Base-by-base conservation (phyloP, 1,140 invertebrate genomes). In the Ips nitidus region DNA sequence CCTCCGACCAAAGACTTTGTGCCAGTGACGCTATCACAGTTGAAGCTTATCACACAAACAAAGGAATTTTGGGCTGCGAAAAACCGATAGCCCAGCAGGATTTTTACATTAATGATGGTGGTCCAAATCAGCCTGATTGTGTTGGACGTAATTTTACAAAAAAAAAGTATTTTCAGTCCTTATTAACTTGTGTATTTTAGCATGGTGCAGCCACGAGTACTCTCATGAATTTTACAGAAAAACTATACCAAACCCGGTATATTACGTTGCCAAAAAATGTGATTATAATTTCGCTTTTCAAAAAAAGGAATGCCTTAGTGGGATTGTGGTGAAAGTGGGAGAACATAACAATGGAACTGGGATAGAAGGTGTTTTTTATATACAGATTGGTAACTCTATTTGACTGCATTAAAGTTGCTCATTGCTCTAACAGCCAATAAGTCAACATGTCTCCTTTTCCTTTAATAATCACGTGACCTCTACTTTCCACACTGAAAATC, bases 21-120 rank as follows among this genome's bases (percentile, higher is more conserved):
- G 50, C 22, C 0, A 83, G 83, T 0, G 94, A 96, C 78, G 95
- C 95, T 0, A 75, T 83, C 3, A 95, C 95, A 77, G 94, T 98
- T 2, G 95, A 97, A 79, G 88, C 94, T 4, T 91, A 97, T 65
- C 95, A 98, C 77, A 94, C 94, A 0, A 93, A 95, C 78, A 92
- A 90, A 0, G 91, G 91, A 0, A 78, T 88, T 0, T 85, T 94
- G 58, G 92, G 93, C 0, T 89, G 89, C 65, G 85, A 85, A 0
- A 81, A 84, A 40, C 83, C 91, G 0, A 85, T 91, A 74, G 94
- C 90, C 2, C 90, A 95, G 76, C 90, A 90, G 0, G 94, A 96
- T 77, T 95, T 95, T 80, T 95, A 91, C 76, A 90, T 92, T 0
- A 94, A 95, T 76, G 88, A 88, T 6, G 93, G 92, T 0, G 81